phyloP scores from a whole-genome alignment of 2,113 vertebrate genomes.

The Salvelinus fontinalis region DNA sequence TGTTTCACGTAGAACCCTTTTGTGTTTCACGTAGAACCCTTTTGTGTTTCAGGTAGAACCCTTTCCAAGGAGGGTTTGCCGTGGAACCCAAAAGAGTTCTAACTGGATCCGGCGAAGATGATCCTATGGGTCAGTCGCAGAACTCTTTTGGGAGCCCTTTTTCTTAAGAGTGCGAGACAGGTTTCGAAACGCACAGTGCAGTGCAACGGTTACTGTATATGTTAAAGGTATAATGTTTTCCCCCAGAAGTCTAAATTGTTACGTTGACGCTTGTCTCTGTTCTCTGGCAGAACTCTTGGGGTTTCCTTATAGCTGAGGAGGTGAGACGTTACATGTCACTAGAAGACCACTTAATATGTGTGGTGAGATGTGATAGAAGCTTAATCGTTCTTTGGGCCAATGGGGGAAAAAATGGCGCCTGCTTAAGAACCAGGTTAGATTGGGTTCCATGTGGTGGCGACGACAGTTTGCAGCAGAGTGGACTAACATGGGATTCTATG shows the following conservation, averaged over 20 bases:
- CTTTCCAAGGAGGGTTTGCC: too few species aligned
- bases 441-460: conserved; percentile 29
- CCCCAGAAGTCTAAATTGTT: conserved; percentile 41
- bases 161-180: neutral
- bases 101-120: too few species aligned
- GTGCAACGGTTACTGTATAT: conserved; percentile 36
- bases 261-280: neutral
- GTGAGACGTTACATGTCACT: conserved; percentile 43
- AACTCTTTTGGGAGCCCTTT: too few species aligned
- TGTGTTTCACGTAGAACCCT: too few species aligned
- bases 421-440: conserved; percentile 33
- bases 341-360: conserved; percentile 56
- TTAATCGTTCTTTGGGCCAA: conserved; percentile 50
- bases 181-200: conserved; percentile 4
- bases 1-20: too few species aligned
- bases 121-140: too few species aligned
- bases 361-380: conserved; percentile 17
- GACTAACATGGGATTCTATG: conserved; percentile 22
- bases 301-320: conserved; percentile 44
- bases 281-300: conserved; percentile 37
- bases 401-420: conserved; percentile 60
- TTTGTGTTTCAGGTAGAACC: too few species aligned
- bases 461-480: conserved; percentile 19
- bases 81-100: too few species aligned
- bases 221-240: conserved; percentile 68